Conservation (phyloP, 2,888 invertebrate genomes). For the Drosophila mayaguana region DNA sequence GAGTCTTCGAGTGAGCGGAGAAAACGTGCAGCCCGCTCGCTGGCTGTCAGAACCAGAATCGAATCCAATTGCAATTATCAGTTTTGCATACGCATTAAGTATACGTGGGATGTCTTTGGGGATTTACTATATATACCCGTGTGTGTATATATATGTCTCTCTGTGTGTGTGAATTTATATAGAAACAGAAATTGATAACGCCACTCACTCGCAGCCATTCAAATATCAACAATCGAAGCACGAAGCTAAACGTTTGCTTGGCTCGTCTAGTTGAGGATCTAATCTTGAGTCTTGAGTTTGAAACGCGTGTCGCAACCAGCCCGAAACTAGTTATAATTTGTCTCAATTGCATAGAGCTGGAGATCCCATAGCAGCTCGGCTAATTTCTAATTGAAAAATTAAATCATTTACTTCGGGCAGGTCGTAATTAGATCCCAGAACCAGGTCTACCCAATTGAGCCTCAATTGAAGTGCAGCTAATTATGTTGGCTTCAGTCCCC, state of each 20-base stretch:
- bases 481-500: conserved; percentile 24
- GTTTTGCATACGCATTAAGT: conserved; percentile 69
- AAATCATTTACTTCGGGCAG: conserved; percentile 72
- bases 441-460: conserved; percentile 52
- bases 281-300: conserved; percentile 31
- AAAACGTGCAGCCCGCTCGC: conserved; percentile 60
- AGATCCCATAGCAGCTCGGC: conserved; percentile 4
- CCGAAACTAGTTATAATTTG: conserved; percentile 58
- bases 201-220: conserved; percentile 31
- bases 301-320: conserved; percentile 34
- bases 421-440: conserved; percentile 60
- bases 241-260: conserved; percentile 53
- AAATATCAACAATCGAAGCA: conserved; percentile 61
- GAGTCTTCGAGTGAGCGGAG: conserved; percentile 37
- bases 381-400: conserved; percentile 79
- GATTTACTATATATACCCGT: conserved; percentile 33
- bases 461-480: conserved; percentile 71
- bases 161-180: conserved; percentile 11
- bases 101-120: conserved; percentile 51
- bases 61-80: conserved; percentile 64
- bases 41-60: conserved; percentile 37
- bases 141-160: conserved; percentile 4
- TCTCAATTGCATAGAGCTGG: conserved; percentile 65
- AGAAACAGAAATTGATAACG: conserved; percentile 61
- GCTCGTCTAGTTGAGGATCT: conserved; percentile 29